phyloP scores from a whole-genome alignment of 2,888 invertebrate species.

The Bunonema sp. region DNA sequence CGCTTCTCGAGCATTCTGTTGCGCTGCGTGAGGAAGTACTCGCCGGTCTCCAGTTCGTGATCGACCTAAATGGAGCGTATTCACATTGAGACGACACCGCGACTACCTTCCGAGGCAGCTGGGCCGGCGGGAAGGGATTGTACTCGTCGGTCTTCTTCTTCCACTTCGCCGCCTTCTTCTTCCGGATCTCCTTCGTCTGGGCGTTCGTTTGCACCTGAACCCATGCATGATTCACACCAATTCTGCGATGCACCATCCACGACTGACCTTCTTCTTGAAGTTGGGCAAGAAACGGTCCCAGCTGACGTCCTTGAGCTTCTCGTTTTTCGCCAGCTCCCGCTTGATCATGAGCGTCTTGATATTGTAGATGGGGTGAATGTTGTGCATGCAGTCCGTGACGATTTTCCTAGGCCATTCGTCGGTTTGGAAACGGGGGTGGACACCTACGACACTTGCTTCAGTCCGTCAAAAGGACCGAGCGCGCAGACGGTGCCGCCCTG shows the following conservation, averaged over 20 bases:
- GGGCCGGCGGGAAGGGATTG: conserved; percentile 91
- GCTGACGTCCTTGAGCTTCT: conserved; percentile 72
- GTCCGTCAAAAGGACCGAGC: conserved; percentile 81
- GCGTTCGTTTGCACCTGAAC: conserved; percentile 28
- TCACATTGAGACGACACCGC: neutral
- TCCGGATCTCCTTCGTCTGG: conserved; percentile 28
- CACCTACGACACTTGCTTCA: conserved; percentile 47
- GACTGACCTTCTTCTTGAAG: conserved; percentile 67
- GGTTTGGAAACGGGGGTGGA: neutral
- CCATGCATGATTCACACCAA: neutral
- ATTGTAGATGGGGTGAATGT: conserved; percentile 94
- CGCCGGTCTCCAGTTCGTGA: conserved; percentile 77
- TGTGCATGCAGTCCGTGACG: conserved; percentile 90
- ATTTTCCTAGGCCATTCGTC: conserved; percentile 53
- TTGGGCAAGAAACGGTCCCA: conserved; percentile 93
- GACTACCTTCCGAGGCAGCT: conserved; percentile 68
- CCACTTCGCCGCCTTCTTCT: conserved; percentile 48
- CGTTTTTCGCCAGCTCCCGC: conserved; percentile 78
- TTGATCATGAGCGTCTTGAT: conserved; percentile 89
- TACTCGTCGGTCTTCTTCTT: conserved; percentile 79
- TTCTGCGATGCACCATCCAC: neutral
- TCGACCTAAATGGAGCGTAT: conserved; percentile 54
- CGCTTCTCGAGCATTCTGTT: conserved; percentile 48
- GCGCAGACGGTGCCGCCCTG: conserved; percentile 88
- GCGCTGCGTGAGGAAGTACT: conserved; percentile 70